Evolutionary conservation across 2,888 invertebrate genomes (phyloP).

Genomic region (Agonopterix heracliana): DNA sequence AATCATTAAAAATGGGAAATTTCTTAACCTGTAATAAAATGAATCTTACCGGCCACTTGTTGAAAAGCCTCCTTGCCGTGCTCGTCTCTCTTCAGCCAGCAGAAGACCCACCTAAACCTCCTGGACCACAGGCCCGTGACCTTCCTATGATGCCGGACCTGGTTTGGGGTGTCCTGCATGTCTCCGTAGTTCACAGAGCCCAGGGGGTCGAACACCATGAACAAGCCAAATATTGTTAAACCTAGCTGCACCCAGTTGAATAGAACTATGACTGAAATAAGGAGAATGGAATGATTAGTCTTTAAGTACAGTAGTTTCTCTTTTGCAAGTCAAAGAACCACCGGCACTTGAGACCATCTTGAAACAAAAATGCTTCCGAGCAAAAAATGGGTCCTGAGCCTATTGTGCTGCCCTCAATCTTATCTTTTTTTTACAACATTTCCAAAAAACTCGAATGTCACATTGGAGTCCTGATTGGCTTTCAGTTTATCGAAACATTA

Average conservation of each 20-base stretch:
- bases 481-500: too few species aligned
- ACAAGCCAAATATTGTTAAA: constrained; percentile 83
- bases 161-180: constrained; percentile 79
- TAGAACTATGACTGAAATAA: constrained; percentile 79
- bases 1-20: too few species aligned
- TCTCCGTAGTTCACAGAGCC: constrained; percentile 81
- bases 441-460: too few species aligned
- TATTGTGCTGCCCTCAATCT: too few species aligned
- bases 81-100: constrained; percentile 83
- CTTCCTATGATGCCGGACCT: constrained; percentile 80
- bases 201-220: constrained; percentile 88
- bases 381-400: too few species aligned
- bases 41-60: constrained; percentile 80
- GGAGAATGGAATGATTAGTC: not conserved
- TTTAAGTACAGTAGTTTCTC: not conserved
- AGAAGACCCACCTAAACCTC: constrained; percentile 84
- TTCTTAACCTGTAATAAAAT: too few species aligned
- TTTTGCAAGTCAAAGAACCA: too few species aligned
- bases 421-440: too few species aligned
- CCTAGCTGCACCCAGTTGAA: constrained; percentile 89
- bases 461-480: too few species aligned
- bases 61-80: constrained; percentile 87
- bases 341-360: too few species aligned
- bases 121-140: constrained; percentile 85
- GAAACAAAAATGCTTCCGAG: too few species aligned